Evolutionary conservation across 2,797 vertebrate species (phyloP).

Genomic region (Sebastes hubbsi): DNA sequence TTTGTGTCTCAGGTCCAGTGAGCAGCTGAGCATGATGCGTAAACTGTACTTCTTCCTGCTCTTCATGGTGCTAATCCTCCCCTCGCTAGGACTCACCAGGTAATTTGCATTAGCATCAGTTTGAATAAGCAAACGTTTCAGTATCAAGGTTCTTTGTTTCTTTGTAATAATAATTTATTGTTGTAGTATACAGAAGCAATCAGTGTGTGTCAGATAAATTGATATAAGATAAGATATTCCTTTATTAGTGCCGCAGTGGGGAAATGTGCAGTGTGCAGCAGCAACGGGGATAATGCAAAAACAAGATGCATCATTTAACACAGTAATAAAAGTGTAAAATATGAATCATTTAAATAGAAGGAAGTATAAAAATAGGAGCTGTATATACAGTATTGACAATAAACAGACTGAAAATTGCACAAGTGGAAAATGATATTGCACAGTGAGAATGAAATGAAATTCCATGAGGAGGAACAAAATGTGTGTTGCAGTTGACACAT

Average conservation of each 20-base stretch:
- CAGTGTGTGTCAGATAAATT: background rate
- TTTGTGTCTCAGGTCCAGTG: constrained; percentile 85
- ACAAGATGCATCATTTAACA: too few species aligned
- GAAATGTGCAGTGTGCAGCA: too few species aligned
- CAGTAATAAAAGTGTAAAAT: too few species aligned
- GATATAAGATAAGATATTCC: background rate
- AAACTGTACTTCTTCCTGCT: constrained; percentile 96
- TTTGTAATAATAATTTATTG: background rate
- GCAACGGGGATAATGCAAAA: too few species aligned
- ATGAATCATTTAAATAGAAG: too few species aligned
- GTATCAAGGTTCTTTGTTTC: background rate
- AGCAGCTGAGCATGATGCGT: constrained; percentile 95
- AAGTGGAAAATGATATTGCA: too few species aligned
- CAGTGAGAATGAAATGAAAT: too few species aligned
- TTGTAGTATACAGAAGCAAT: background rate
- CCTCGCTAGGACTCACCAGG: constrained; percentile 97
- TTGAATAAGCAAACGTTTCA: background rate
- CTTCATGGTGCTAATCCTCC: constrained; percentile 97
- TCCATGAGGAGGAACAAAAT: background rate
- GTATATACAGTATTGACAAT: too few species aligned
- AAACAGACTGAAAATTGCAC: too few species aligned
- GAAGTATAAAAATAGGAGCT: too few species aligned
- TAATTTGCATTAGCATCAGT: constrained; percentile 51
- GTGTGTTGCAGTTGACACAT: background rate
- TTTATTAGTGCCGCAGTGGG: too few species aligned